Percentiles rank a stretch among this genome's conserved stretches.
Evolutionary conservation across 2,888 invertebrate genomes (phyloP).

Genomic region (Anoplius nigerrimus): DNA sequence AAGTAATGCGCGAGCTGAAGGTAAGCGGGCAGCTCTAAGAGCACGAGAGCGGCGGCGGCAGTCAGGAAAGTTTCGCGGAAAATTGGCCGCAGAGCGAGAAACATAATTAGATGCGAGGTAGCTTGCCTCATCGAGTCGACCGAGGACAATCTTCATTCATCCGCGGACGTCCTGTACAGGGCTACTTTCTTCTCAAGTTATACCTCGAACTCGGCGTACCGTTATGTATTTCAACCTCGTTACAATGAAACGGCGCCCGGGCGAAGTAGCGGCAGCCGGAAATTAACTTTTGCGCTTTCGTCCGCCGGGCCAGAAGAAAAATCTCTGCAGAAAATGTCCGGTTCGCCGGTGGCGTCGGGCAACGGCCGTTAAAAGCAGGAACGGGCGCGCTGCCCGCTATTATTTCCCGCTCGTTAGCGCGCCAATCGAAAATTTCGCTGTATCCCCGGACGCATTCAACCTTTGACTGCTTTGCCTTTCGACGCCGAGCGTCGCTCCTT

Average conservation of each 20-base stretch:
- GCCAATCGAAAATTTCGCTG: not conserved
- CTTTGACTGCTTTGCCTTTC: too few relatives aligned
- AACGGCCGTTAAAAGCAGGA: not conserved
- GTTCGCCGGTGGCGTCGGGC: not conserved
- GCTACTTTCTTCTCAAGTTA: constrained; percentile 7
- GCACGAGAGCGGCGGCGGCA: not conserved
- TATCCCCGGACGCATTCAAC: not conserved
- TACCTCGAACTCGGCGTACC: constrained; percentile 16
- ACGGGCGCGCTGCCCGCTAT: not conserved
- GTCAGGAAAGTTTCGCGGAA: constrained; percentile 16
- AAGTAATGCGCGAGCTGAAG: not conserved
- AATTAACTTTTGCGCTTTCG: constrained; percentile 30
- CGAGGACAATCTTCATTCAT: constrained; percentile 25
- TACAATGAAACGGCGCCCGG: constrained; percentile 35
- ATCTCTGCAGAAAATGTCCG: constrained; percentile 10
- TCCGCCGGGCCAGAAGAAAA: constrained; percentile 1
- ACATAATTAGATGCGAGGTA: constrained; percentile 34
- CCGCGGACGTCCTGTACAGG: constrained; percentile 45
- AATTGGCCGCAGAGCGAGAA: constrained; percentile 28
- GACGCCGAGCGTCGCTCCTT: too few relatives aligned
- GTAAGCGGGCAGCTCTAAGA: not conserved
- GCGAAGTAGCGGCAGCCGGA: constrained; percentile 20
- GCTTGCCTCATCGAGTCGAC: constrained; percentile 35
- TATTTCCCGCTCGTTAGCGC: not conserved
- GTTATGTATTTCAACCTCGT: constrained; percentile 39